Percentiles rank a stretch among this genome's conserved stretches.
phyloP scores from a whole-genome alignment of 2,888 invertebrate genomes.

The Drosophila phalerata region DNA sequence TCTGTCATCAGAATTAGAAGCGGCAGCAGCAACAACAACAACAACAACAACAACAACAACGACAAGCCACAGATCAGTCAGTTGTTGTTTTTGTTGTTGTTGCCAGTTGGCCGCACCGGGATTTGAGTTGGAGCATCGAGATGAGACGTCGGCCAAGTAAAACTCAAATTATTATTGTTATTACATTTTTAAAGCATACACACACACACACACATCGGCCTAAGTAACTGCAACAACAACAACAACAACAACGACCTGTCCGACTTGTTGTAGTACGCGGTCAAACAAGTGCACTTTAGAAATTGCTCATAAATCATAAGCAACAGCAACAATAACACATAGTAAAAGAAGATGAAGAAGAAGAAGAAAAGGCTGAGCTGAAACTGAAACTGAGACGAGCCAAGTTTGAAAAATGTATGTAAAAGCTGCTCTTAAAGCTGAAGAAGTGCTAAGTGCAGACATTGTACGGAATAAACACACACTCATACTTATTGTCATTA shows the following conservation, averaged over 20 bases:
- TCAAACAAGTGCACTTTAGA: slow-evolving; percentile 83
- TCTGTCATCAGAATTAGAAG: slow-evolving; percentile 79
- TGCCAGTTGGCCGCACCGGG: slow-evolving; percentile 37
- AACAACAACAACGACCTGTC: slow-evolving; percentile 62
- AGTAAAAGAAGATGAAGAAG: background rate
- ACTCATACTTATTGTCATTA: slow-evolving; percentile 56
- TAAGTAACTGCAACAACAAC: slow-evolving; percentile 36
- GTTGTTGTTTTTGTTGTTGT: slow-evolving; percentile 45
- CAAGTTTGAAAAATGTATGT: slow-evolving; percentile 43
- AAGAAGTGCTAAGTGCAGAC: slow-evolving; percentile 77
- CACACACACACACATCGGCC: slow-evolving; percentile 11
- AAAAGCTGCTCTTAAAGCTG: slow-evolving; percentile 41
- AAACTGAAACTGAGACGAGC: slow-evolving; percentile 56
- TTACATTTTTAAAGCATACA: slow-evolving; percentile 53
- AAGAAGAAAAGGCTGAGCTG: slow-evolving; percentile 10
- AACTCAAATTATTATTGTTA: slow-evolving; percentile 71
- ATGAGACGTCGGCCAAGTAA: slow-evolving; percentile 52
- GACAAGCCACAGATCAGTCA: slow-evolving; percentile 42
- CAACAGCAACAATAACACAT: slow-evolving; percentile 7
- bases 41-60: slow-evolving; percentile 20
- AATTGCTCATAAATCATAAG: slow-evolving; percentile 81
- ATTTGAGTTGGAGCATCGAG: slow-evolving; percentile 46
- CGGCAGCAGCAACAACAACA: slow-evolving; percentile 50
- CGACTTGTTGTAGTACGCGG: slow-evolving; percentile 77
- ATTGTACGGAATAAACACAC: slow-evolving; percentile 23